Evolutionary conservation across 2,113 vertebrate species (phyloP).

Genomic region (Scomber colias): DNA sequence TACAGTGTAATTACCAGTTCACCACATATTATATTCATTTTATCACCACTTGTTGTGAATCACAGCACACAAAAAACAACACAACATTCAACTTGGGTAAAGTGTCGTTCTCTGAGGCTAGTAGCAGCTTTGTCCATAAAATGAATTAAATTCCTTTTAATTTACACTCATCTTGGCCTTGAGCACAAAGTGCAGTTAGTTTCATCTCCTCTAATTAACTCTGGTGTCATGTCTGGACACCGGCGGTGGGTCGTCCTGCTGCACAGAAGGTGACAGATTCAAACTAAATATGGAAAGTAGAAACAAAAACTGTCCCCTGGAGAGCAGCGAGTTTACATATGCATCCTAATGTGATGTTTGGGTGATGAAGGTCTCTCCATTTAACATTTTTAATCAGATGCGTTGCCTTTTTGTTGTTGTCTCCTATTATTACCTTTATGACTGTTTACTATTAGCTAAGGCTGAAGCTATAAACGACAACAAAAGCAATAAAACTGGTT

Average conservation of each 20-base stretch:
- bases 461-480: neutral
- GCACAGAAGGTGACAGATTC: conserved; percentile 13
- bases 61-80: neutral
- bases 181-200: neutral
- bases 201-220: conserved; percentile 42
- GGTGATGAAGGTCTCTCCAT: neutral
- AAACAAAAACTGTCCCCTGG: conserved; percentile 11
- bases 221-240: conserved; percentile 30
- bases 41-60: too few relatives aligned
- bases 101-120: neutral
- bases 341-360: neutral
- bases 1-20: neutral
- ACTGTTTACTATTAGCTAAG: too few relatives aligned
- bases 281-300: conserved; percentile 24
- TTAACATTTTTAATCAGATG: neutral
- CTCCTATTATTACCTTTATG: neutral
- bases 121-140: neutral
- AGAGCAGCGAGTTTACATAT: neutral
- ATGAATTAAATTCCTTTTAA: neutral
- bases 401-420: neutral
- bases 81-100: too few relatives aligned
- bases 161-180: neutral
- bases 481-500: neutral
- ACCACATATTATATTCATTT: neutral
- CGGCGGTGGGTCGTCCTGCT: neutral